Evolutionary conservation across 92 coral and sea anemone genomes (phyloP), one percentile per base, ranked within the genome.

Genomic region (Epizoanthus rinbou): DNA sequence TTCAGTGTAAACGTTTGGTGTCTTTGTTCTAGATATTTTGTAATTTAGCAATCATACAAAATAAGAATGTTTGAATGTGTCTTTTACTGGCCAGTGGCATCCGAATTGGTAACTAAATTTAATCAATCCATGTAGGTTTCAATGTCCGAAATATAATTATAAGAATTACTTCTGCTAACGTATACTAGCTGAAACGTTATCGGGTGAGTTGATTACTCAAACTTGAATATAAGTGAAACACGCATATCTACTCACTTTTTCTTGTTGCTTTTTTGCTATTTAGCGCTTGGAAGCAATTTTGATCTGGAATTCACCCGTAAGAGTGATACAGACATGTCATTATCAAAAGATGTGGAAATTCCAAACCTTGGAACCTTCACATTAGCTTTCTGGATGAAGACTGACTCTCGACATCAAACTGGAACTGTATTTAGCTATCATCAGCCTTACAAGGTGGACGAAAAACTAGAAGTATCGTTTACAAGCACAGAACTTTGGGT

Each of bases 371-470:
- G 76, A 16, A 69, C 60, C 15, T 75, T 89, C 16, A 89, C 89
- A 8, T 47, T 89, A 37, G 92, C 92, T 22, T 52, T 85, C 18
- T 89, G 87, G 83, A 80, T 81, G 67, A 86, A 79, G 25, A 82
- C 87, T 28, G 85, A 85, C 56, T 80, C 85, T 11, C 58, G 64
- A 13, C 66, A 62, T 73, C 57, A 80, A 21, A 74, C 86, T 66
- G 93, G 90, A 31, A 90, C 93, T 25, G n/a, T 90, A 31, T 79
- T 90, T 22, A 87, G 88, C 50, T 90, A 90, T 80, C 68, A 79
- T 50, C 83, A 84, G n/a, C 89, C 84, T 14, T 59, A 47, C 15
- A 63, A 64, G 37, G 57, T 65, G 19, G 50, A 69, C 8, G 88
- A 90, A 64, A 80, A 15, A 22, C 59, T 90, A 3, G 83, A 84